Base-by-base conservation (phyloP, 2,113 vertebrate genomes). In the Psettodes erumei region DNA sequence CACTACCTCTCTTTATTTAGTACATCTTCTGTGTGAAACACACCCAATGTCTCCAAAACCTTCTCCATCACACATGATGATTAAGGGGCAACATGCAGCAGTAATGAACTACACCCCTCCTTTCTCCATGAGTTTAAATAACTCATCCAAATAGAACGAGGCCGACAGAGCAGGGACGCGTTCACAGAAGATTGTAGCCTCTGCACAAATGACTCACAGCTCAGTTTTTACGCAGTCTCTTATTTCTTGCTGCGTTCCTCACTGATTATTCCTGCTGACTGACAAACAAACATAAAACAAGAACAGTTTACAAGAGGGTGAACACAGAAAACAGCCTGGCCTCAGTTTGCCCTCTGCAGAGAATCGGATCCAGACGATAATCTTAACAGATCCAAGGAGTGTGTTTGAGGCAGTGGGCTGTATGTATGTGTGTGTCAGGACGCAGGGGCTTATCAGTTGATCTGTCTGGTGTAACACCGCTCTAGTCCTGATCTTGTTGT, bases 361-460 rank as follows among this genome's bases (percentile, higher is more conserved):
- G 67, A 84, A 69, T 38, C 56, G 32, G 73, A 81, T 62, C 71
- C 70, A 77, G 70, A 79, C 32, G 50, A 75, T 79, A 78, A 89
- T 85, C 79, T 81, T 13, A 84, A 84, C 65, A 82, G 62, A 82
- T 74, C 68, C 55, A 25, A 25, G 27, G 83, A 74, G 62, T 38
- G 56, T 82, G 83, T 85, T 32, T 33, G 73, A 60, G 45, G 38
- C 61, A 0, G 47, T 38, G 66, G 67, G 54, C 42, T n/a, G 25
- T 43, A 42, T 47, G 67, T 40, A 19, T 51, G 50, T 66, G 28
- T 66, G 42, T 62, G 48, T 61, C n/a, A n/a, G n/a, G n/a, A n/a
- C n/a, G 70, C 59, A 28, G 80, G 74, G 71, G 77, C 85, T 91
- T 92, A 90, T 92, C 90, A 85, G 85, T 77, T 86, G 83, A 92